Evolutionary conservation across 37 sponge, comb jelly and placozoan species (phyloP).

Genomic region (Cladorhizidae sp.): DNA sequence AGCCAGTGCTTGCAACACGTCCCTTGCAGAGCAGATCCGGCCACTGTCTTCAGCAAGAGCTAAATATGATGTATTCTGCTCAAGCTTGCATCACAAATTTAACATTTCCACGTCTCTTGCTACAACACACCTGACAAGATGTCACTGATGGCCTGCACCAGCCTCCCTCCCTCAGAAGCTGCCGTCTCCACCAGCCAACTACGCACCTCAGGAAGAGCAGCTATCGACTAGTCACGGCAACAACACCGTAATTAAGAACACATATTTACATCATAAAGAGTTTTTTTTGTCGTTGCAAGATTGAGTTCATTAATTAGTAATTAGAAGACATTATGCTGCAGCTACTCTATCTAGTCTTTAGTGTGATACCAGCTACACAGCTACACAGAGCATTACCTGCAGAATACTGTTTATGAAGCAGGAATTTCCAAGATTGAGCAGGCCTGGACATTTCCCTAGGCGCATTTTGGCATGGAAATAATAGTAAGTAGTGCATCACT

Average conservation of each 20-base stretch:
- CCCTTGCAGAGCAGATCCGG: conserved; percentile 19
- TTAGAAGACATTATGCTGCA: no score
- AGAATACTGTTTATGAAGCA: conserved; percentile 79
- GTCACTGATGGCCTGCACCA: conserved; percentile 9
- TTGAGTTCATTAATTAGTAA: no score
- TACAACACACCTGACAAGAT: conserved; percentile 3
- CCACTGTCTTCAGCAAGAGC: conserved; percentile 22
- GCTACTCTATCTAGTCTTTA: no score
- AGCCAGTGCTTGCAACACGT: conserved; percentile 47
- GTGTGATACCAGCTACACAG: no score
- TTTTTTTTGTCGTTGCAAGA: no score
- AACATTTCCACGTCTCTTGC: background rate
- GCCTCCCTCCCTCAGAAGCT: conserved; percentile 1
- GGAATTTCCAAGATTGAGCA: conserved; percentile 77
- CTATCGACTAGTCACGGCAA: conserved; percentile 45
- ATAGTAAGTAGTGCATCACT: no score
- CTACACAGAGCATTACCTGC: no score
- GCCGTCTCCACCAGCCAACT: conserved; percentile 32
- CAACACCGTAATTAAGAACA: background rate
- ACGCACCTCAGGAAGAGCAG: conserved; percentile 49
- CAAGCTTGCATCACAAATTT: background rate
- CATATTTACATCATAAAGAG: no score
- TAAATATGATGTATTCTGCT: conserved; percentile 1
- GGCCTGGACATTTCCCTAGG: conserved; percentile 58
- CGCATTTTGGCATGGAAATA: no score